Percentiles rank a stretch among this genome's conserved stretches.
These are phyloP conservation scores for Megathymus violae DNA, from an alignment of 1,140 invertebrate genomes.

Conservation along the genomic window DNA sequence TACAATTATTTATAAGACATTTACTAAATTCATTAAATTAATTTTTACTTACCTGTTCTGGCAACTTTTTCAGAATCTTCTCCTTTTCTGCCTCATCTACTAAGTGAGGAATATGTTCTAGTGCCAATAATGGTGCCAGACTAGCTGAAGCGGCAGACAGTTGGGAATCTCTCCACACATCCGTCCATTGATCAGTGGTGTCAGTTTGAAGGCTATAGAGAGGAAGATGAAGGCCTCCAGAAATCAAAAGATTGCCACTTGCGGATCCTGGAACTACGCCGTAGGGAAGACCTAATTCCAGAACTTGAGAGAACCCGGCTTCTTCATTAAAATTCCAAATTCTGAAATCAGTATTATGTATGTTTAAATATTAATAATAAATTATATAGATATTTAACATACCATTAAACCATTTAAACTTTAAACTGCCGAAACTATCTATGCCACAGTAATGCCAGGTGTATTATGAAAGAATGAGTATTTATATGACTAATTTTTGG, in stretches of 20 bases:
- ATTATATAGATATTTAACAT: too few species aligned
- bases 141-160: constrained; percentile 69
- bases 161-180: constrained; percentile 72
- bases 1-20: neutral
- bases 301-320: constrained; percentile 87
- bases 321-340: constrained; percentile 88
- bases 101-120: constrained; percentile 81
- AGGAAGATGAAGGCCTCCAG: constrained; percentile 85
- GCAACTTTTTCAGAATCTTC: constrained; percentile 78
- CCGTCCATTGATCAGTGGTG: constrained; percentile 62
- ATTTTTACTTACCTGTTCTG: constrained; percentile 75
- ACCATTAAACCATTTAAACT: too few species aligned
- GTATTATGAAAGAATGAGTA: too few species aligned
- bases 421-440: too few species aligned
- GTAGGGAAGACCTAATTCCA: constrained; percentile 85
- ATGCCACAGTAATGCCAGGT: too few species aligned
- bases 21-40: constrained; percentile 1
- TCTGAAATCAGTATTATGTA: constrained; percentile 69
- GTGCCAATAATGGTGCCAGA: constrained; percentile 70
- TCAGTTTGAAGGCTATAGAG: constrained; percentile 65
- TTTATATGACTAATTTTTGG: too few species aligned
- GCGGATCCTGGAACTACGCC: constrained; percentile 86
- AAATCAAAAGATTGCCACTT: constrained; percentile 84
- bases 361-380: too few species aligned
- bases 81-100: constrained; percentile 76